Percentiles rank a stretch among this genome's conserved stretches.
These are phyloP conservation scores for Cyclina sinensis DNA, from an alignment of 1,140 invertebrate genomes.

Conservation along the genomic window DNA sequence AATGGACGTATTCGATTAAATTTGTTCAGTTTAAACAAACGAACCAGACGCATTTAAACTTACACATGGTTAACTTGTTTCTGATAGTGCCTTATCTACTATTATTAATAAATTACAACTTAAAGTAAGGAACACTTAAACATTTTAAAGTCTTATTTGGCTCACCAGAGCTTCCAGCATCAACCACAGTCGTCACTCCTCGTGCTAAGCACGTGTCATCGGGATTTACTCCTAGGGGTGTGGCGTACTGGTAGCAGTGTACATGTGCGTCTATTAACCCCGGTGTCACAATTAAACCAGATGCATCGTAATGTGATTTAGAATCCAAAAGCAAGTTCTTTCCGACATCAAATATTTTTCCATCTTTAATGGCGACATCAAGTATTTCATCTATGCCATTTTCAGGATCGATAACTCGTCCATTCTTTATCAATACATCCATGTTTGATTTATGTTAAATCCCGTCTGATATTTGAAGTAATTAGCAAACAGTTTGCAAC, in stretches of 20 bases:
- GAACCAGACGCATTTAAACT: too few species aligned
- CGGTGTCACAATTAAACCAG: slow-evolving; percentile 80
- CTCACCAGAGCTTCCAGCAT: slow-evolving; percentile 83
- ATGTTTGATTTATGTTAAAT: not conserved
- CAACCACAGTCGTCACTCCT: slow-evolving; percentile 83
- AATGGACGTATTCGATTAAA: too few species aligned
- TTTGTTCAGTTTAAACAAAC: too few species aligned
- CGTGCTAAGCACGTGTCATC: slow-evolving; percentile 79
- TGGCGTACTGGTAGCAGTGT: slow-evolving; percentile 83
- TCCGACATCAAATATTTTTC: slow-evolving; percentile 68
- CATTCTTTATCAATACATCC: slow-evolving; percentile 78
- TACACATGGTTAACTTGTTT: too few species aligned
- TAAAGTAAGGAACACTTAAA: too few species aligned
- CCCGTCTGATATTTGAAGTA: too few species aligned
- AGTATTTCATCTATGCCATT: slow-evolving; percentile 74
- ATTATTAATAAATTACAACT: too few species aligned
- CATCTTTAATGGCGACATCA: slow-evolving; percentile 74
- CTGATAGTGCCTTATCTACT: too few species aligned
- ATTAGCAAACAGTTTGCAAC: too few species aligned
- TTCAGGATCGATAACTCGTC: slow-evolving; percentile 79
- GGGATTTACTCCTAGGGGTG: slow-evolving; percentile 82
- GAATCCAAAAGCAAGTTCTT: slow-evolving; percentile 60
- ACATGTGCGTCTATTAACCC: slow-evolving; percentile 84
- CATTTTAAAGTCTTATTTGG: too few species aligned
- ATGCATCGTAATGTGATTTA: slow-evolving; percentile 73